Evolutionary conservation across 2,888 invertebrate genomes (phyloP).

Genomic region (Notodonta ziczac): DNA sequence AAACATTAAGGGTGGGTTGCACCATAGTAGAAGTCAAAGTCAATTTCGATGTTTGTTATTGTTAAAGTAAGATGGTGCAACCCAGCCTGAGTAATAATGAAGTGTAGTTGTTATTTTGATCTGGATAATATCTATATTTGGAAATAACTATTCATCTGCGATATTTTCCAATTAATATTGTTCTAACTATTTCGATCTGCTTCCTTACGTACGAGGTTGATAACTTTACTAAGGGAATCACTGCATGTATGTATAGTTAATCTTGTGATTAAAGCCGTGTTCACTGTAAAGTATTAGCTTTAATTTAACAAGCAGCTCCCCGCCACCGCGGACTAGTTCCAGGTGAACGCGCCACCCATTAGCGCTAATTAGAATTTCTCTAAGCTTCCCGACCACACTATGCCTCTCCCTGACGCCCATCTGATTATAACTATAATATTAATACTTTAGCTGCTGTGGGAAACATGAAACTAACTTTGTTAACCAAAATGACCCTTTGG

Average conservation of each 20-base stretch:
- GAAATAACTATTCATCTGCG: no score
- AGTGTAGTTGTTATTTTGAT: no score
- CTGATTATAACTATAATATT: constrained; percentile 6
- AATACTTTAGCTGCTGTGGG: background rate
- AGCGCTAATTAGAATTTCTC: constrained; percentile 78
- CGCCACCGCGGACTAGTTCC: constrained; percentile 55
- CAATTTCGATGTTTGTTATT: no score
- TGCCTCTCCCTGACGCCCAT: background rate
- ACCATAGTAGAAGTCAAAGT: no score
- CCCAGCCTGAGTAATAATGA: no score
- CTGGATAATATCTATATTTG: no score
- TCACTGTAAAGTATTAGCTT: constrained; percentile 37
- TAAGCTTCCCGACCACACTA: constrained; percentile 41
- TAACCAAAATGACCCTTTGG: background rate
- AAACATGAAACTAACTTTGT: background rate
- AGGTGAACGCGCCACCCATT: constrained; percentile 72
- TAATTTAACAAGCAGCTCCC: constrained; percentile 45
- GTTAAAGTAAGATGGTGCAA: no score
- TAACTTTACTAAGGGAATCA: background rate
- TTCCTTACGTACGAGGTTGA: background rate
- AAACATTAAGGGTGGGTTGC: no score
- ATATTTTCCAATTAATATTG: no score
- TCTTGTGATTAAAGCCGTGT: constrained; percentile 25
- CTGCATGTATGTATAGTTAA: constrained; percentile 11
- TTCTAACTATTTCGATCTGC: no score